phyloP scores from a whole-genome alignment of 92 coral and sea anemone species.

The Umimayanthus kanabou region DNA sequence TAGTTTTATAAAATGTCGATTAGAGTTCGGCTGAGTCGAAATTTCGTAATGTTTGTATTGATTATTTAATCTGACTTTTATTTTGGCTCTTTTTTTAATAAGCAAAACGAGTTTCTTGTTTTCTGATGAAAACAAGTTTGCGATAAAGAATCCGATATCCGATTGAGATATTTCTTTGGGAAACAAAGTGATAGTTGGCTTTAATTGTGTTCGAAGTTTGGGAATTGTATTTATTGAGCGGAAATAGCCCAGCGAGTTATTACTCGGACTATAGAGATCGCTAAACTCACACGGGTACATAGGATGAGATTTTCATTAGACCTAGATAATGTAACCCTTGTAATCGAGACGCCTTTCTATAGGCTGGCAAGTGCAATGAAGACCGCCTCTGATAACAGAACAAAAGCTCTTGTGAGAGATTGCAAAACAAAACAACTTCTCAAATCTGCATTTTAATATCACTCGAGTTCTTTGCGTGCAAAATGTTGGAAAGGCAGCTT shows the following conservation, averaged over 20 bases:
- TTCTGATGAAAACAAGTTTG: not conserved
- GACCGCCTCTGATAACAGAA: conserved; percentile 20
- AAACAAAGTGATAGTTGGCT: conserved; percentile 2
- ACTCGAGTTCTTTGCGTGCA: conserved; percentile 14
- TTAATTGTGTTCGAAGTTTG: not conserved
- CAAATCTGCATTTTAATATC: conserved; percentile 36
- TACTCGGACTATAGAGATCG: not conserved
- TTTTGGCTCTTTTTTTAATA: too few species aligned
- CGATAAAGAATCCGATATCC: not conserved
- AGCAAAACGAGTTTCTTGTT: not conserved
- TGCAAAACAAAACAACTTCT: conserved; percentile 20
- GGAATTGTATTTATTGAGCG: conserved; percentile 14
- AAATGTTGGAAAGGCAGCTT: not conserved
- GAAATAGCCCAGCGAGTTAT: conserved; percentile 13
- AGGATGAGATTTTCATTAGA: conserved; percentile 30
- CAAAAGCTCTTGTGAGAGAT: conserved; percentile 34
- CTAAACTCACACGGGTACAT: conserved; percentile 15
- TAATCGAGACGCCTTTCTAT: conserved; percentile 9
- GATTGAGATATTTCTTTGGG: not conserved
- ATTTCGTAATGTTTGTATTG: not conserved
- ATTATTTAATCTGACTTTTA: not conserved
- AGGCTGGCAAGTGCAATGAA: conserved; percentile 26
- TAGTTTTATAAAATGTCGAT: too few species aligned
- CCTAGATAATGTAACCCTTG: conserved; percentile 4
- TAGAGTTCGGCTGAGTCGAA: too few species aligned